Conservation (phyloP, 2,797 vertebrate genomes). For the Falco cherrug region DNA sequence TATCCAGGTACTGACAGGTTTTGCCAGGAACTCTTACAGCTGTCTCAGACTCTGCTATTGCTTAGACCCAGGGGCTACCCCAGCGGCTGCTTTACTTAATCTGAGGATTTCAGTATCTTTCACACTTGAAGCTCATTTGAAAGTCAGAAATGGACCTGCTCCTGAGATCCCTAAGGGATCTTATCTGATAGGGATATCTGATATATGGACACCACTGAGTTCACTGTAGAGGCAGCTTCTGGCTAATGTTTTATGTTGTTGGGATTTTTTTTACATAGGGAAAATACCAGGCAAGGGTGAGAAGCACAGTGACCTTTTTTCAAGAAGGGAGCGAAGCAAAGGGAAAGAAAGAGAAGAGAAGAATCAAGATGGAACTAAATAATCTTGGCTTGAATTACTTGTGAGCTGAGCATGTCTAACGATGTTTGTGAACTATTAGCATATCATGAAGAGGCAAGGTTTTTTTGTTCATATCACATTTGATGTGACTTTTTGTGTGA, state of each 20-base stretch:
- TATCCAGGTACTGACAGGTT: not conserved
- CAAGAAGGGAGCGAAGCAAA: not conserved
- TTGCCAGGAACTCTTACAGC: not conserved
- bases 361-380: not conserved
- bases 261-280: not conserved
- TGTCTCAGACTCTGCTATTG: not conserved
- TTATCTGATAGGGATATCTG: not conserved
- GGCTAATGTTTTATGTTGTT: not conserved
- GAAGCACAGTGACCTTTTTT: not conserved
- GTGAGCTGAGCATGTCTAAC: not conserved
- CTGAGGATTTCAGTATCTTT: not conserved
- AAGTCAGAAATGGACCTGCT: not conserved
- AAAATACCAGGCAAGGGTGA: not conserved
- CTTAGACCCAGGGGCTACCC: not conserved
- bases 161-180: not conserved
- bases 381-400: not conserved
- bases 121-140: not conserved
- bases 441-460: not conserved
- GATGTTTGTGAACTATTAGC: not conserved
- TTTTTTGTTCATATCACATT: fast-evolving
- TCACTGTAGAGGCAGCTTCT: not conserved
- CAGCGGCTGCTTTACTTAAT: not conserved
- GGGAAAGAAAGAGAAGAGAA: not conserved
- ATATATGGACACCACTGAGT: not conserved
- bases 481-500: not conserved